Evolutionary conservation across 64 coral and sea anemone genomes (phyloP), one percentile per base, ranked within the genome.

Genomic region (Exaiptasia diaphana): DNA sequence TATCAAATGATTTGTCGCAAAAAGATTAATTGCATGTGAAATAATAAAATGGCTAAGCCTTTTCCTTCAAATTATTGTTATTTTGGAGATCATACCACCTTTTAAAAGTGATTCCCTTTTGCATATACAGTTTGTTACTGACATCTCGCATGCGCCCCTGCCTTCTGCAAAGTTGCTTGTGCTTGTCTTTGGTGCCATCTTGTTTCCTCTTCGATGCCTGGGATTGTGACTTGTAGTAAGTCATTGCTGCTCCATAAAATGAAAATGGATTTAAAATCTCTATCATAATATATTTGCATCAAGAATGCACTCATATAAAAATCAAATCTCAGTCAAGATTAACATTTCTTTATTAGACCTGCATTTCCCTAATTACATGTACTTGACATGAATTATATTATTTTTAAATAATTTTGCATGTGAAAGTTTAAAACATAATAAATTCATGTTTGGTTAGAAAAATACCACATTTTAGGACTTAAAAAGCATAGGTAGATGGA

Each of bases 61-160:
- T n/a, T n/a, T n/a, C n/a, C n/a, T n/a, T n/a, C n/a, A n/a, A n/a
- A n/a, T n/a, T n/a, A 21, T 57, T 25, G 27, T 57, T 57, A 12
- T 3, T 57, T n/a, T n/a, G n/a, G n/a, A n/a, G n/a, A n/a, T n/a
- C n/a, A n/a, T n/a, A n/a, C n/a, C n/a, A n/a, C n/a, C n/a, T n/a
- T n/a, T n/a, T n/a, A n/a, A n/a, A n/a, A n/a, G n/a, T n/a, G n/a
- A n/a, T n/a, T n/a, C n/a, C n/a, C n/a, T n/a, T n/a, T n/a, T n/a
- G n/a, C n/a, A n/a, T n/a, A n/a, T n/a, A n/a, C n/a, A n/a, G n/a
- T 41, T 73, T 23, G 21, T 43, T 22, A 80, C 77, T 80, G 39
- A 64, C 77, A 61, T 80, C 77, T 32, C 41, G 27, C 30, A 62
- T 31, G 24, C 77, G 35, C 34, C 77, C 52, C 45, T 80, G 77